Evolutionary conservation across 2,888 invertebrate species (phyloP), one percentile per base, ranked within the genome.

Genomic region (Odontomyia ornata): DNA sequence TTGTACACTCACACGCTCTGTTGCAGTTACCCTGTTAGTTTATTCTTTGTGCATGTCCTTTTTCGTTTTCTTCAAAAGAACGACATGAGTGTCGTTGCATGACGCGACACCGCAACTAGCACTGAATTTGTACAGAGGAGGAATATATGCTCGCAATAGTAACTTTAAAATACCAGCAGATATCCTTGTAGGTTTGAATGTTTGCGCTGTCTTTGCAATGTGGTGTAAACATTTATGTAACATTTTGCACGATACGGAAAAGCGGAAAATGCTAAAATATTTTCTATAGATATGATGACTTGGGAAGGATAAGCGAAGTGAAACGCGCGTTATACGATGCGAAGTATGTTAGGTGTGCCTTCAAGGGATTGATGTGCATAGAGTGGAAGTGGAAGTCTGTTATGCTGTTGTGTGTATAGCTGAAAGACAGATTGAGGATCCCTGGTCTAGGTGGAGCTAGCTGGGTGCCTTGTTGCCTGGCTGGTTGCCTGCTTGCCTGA

Each of bases 321-420:
- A 36, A 36, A 36, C 36, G 36, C 36, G 36, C 36, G 36, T 36
- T 36, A 3, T 36, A 9, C 9, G 9, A 5, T 36, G 9, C 52
- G 28, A 72, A 72, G 52, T 72, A 28, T 73, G 73, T 36, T 73
- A 60, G 46, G 69, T 72, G 30, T 73, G 60, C 73, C 73, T 47
- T 47, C 13, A 25, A 47, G 69, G 69, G 47, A 47, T 23, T 69
- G 47, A 47, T 69, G 69, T 69, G 69, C 25, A 60, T 18, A 18
- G 52, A 52, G 18, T 52, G 52, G 18, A 52, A 15, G 15, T 52
- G 18, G 52, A 52, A 52, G 52, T 52, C 11, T 52, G 52, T 52
- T 36, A 52, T 52, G 15, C 15, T 52, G 52, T 52, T 36, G 36
- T 36, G 36, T 3, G 36, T 5, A 9, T 36, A 36, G 36, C 36